These are phyloP conservation scores for Crotophaga sulcirostris DNA, from an alignment of 2,113 vertebrate species.

Conservation along the genomic window DNA sequence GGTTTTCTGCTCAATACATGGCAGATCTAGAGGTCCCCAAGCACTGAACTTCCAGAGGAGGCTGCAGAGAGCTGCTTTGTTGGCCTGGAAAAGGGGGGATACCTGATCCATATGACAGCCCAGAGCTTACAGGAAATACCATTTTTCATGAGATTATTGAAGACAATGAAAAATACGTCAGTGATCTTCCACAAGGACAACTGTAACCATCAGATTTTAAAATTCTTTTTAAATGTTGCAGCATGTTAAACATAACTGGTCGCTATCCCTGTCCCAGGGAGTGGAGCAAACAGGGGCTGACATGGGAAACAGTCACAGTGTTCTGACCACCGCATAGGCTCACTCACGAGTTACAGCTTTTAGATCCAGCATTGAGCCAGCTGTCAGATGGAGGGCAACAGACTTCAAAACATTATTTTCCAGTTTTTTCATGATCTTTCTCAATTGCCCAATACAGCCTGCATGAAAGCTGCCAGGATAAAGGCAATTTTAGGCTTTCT, in stretches of 20 bases:
- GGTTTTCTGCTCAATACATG: not conserved
- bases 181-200: not conserved
- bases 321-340: not conserved
- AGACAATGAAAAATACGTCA: not conserved
- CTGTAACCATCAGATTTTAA: not conserved
- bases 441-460: not conserved
- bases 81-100: not conserved
- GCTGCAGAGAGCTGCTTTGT: not conserved
- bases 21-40: not conserved
- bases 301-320: rapidly evolving
- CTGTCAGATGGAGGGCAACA: not conserved
- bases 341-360: not conserved
- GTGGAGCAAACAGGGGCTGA: not conserved
- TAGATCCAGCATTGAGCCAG: not conserved
- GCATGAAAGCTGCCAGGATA: not conserved
- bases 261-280: not conserved
- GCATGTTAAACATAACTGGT: not conserved
- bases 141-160: constrained; percentile 10
- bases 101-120: not conserved
- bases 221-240: not conserved
- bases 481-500: not conserved
- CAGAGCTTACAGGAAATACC: not conserved
- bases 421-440: not conserved
- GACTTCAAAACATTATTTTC: not conserved
- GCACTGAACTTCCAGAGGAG: not conserved